Conservation (phyloP, 2,888 invertebrate species). For the Aquatica leii region DNA sequence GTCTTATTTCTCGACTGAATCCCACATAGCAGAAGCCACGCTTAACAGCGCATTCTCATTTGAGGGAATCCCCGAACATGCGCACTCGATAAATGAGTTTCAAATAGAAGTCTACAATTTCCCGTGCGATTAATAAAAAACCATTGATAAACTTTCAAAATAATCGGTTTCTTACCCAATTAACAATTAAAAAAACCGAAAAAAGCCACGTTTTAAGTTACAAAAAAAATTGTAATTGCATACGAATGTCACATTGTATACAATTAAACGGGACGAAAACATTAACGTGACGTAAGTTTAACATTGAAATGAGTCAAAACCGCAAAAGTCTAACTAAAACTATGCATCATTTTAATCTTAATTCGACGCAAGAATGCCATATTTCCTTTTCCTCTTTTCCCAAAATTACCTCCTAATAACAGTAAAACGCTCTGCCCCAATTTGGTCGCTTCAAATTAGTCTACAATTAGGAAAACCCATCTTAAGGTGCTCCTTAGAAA, state of each 20-base stretch:
- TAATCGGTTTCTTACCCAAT: no score
- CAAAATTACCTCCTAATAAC: background rate
- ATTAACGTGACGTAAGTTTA: constrained; percentile 24
- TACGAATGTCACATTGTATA: no score
- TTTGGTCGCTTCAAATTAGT: background rate
- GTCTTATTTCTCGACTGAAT: constrained; percentile 44
- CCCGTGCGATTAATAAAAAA: background rate
- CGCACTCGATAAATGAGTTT: constrained; percentile 43
- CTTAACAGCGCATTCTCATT: constrained; percentile 39
- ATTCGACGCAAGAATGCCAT: constrained; percentile 20
- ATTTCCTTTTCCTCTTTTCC: constrained; percentile 20
- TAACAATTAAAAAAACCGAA: no score
- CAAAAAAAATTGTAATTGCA: no score
- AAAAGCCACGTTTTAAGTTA: no score
- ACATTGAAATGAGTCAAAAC: constrained; percentile 38
- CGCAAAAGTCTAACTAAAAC: constrained; percentile 22
- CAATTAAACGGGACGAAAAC: no score
- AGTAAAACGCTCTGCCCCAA: background rate
- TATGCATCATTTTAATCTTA: constrained; percentile 11
- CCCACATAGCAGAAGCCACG: constrained; percentile 34
- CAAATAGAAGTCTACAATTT: background rate
- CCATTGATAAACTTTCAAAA: background rate
- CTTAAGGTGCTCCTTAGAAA: background rate
- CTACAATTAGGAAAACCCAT: background rate
- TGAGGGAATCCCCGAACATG: constrained; percentile 56